These are phyloP conservation scores for Papilio polytes DNA, from an alignment of 1,140 invertebrate species.

Conservation along the genomic window DNA sequence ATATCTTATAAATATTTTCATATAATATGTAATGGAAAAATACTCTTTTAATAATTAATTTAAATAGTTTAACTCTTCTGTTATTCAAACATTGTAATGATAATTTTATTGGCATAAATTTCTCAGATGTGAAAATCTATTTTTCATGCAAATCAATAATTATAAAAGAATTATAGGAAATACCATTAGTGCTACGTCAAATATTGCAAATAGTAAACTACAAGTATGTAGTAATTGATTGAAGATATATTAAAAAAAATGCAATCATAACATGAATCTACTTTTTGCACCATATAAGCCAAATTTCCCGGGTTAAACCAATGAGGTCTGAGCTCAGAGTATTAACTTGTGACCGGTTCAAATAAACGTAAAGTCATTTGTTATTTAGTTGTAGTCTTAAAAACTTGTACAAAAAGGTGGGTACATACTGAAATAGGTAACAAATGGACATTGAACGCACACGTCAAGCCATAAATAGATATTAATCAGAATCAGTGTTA, in stretches of 20 bases:
- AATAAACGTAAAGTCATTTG: neutral
- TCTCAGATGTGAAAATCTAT: neutral
- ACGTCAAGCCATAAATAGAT: too few relatives aligned
- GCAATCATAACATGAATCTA: neutral
- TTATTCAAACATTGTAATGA: neutral
- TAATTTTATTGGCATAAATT: neutral
- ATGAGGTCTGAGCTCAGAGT: neutral
- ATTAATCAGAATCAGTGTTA: neutral
- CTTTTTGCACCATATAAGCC: neutral
- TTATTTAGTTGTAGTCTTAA: neutral
- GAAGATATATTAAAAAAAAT: neutral
- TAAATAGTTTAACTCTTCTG: neutral
- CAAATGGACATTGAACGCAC: neutral
- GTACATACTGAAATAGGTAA: neutral
- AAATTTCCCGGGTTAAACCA: neutral
- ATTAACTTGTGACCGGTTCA: neutral
- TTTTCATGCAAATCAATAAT: too few relatives aligned
- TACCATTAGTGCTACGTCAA: neutral
- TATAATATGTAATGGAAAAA: neutral
- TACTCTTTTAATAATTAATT: neutral
- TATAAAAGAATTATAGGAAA: neutral
- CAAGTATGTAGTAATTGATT: neutral
- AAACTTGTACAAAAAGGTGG: neutral
- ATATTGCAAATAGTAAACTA: neutral
- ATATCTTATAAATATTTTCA: too few relatives aligned